Conservation (phyloP, 92 coral and sea anemone genomes). For the Paramuricea clavata region DNA sequence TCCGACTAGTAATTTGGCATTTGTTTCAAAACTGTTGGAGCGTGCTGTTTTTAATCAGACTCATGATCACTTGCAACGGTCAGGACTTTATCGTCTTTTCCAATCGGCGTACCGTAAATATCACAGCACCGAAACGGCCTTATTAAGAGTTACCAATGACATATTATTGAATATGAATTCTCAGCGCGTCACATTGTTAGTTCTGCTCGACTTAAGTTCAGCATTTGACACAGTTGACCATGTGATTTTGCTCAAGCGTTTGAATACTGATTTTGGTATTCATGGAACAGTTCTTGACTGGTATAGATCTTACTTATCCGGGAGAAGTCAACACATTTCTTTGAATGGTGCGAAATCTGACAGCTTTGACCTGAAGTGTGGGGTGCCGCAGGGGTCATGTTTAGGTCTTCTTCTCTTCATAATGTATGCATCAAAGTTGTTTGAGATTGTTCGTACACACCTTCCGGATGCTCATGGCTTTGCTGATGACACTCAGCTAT, state of each 20-base stretch:
- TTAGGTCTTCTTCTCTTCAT: constrained; percentile 6
- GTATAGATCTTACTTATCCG: background rate
- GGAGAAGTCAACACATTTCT: background rate
- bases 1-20: background rate
- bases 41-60: background rate
- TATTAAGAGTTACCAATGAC: constrained; percentile 25
- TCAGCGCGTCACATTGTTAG: background rate
- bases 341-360: background rate
- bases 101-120: constrained; percentile 11
- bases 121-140: constrained; percentile 39
- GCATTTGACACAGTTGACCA: constrained; percentile 31
- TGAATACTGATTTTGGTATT: background rate
- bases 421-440: background rate
- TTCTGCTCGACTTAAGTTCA: background rate
- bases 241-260: background rate
- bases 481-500: constrained; percentile 1
- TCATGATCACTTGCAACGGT: background rate
- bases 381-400: background rate
- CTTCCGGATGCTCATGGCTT: background rate
- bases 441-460: background rate
- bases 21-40: background rate
- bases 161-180: constrained; percentile 12
- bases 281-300: background rate
- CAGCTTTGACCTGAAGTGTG: background rate
- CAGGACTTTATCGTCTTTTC: background rate